Base-by-base conservation (phyloP, 2,888 invertebrate genomes). In the Agrilus mali region DNA sequence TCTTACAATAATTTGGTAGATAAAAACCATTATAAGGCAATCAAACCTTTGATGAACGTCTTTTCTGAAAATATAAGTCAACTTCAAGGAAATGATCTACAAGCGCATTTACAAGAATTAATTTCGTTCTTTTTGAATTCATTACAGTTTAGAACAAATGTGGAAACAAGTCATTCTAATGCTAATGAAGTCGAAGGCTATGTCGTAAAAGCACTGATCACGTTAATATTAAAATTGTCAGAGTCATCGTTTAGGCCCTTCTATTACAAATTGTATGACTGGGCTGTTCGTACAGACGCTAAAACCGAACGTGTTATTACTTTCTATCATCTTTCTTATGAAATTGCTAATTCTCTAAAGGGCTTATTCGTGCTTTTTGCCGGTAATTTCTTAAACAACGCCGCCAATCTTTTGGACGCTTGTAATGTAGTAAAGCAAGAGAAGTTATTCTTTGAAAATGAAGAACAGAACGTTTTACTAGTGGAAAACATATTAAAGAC, bases 291-390 rank as follows among this genome's bases (percentile, higher is more conserved):
- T 48, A 69, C 71, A 43, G 73, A 77, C 47, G 69, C 71, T 53
- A 72, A 74, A 41, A 77, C 77, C 43, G 78, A 80, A 45, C 70
- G 86, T 45, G 68, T 78, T 10, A 80, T 90, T 40, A 89, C 90
- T 0, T 94, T 90, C 64, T 90, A 87, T 62, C 77, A 80, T 76
- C 60, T 90, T 31, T 85, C 86, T 45, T 75, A 75, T 48, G 79
- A 77, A 36, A 79, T 94, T 40, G 87, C 92, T 0, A 82, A 84
- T 42, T 78, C 80, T 47, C 68, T 96, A 4, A 88, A 90, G 64
- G 85, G 88, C 5, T 68, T 96, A 1, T 95, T 94, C 63, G 83
- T 87, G 0, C 68, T 90, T n/a, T 95, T 94, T 62, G 89, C 92
- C 38, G 83, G 83, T 0, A 84, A 87, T 56, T 83, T 92, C 54